Percentiles rank a stretch among this genome's conserved stretches.
Evolutionary conservation across 2,888 invertebrate genomes (phyloP).

Genomic region (Tenthredo amoena): DNA sequence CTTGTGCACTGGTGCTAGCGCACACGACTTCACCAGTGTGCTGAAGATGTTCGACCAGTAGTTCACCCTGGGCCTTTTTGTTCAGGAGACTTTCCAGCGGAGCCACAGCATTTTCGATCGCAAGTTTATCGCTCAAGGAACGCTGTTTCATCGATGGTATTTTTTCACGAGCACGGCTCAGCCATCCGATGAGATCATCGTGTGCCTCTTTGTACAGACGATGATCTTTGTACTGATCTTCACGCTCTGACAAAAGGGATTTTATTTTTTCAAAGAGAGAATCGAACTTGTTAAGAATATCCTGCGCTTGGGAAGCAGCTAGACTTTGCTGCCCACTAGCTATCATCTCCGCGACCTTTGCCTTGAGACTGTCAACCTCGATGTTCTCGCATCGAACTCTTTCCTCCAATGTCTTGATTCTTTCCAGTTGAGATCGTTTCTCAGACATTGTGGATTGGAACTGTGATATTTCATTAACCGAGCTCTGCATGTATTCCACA

Average conservation of each 20-base stretch:
- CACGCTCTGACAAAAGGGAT: slow-evolving; percentile 86
- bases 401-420: slow-evolving; percentile 91
- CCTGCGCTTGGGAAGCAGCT: slow-evolving; percentile 91
- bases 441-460: slow-evolving; percentile 91
- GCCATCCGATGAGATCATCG: slow-evolving; percentile 93
- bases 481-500: slow-evolving; percentile 88
- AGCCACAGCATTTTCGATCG: slow-evolving; percentile 92
- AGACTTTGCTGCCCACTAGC: slow-evolving; percentile 92
- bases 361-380: slow-evolving; percentile 91
- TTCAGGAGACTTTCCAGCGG: slow-evolving; percentile 92
- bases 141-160: slow-evolving; percentile 92
- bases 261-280: slow-evolving; percentile 88
- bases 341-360: slow-evolving; percentile 92
- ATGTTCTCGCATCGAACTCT: slow-evolving; percentile 93
- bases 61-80: slow-evolving; percentile 94
- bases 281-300: slow-evolving; percentile 92
- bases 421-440: slow-evolving; percentile 91
- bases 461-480: slow-evolving; percentile 86
- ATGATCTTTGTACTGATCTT: slow-evolving; percentile 93
- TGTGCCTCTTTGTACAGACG: slow-evolving; percentile 94
- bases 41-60: slow-evolving; percentile 91
- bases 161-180: slow-evolving; percentile 92
- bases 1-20: slow-evolving; percentile 89
- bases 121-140: slow-evolving; percentile 91
- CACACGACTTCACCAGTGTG: slow-evolving; percentile 93